Percentiles rank a stretch among this genome's conserved stretches.
phyloP scores from a whole-genome alignment of 2,113 vertebrate genomes.

The Corythaixoides concolor region DNA sequence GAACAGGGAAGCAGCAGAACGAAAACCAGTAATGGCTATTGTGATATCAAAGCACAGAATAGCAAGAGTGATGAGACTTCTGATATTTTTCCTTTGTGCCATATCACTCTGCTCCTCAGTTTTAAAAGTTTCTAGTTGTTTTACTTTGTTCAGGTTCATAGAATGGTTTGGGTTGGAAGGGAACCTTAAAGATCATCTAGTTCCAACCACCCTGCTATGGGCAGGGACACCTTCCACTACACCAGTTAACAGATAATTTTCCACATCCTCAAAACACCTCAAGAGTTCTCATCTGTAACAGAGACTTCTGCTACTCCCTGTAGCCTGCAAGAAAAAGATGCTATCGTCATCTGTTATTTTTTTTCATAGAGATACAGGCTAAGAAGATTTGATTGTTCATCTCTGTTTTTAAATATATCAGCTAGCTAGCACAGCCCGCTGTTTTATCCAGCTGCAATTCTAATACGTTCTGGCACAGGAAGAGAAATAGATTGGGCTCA shows the following conservation, averaged over 20 bases:
- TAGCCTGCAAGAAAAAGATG: background rate
- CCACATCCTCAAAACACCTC: background rate
- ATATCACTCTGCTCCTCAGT: background rate
- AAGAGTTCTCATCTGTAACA: background rate
- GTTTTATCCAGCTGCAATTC: constrained; percentile 20
- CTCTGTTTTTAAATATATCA: constrained; percentile 8
- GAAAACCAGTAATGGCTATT: background rate
- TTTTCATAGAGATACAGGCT: background rate
- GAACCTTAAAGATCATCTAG: too few relatives aligned
- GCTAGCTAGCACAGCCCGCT: background rate
- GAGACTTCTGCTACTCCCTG: background rate
- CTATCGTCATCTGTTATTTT: background rate
- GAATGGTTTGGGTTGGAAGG: too few relatives aligned
- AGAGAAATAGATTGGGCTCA: background rate
- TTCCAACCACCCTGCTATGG: too few relatives aligned
- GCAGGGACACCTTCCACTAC: too few relatives aligned
- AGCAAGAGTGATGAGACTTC: background rate
- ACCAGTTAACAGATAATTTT: background rate
- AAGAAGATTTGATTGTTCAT: constrained; percentile 4
- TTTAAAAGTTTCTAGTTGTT: background rate
- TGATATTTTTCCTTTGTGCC: background rate
- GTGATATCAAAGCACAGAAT: background rate
- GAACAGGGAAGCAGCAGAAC: background rate
- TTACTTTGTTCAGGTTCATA: background rate
- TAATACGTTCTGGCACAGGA: background rate